phyloP scores from a whole-genome alignment of 2,888 invertebrate genomes.

The Operophtera brumata region DNA sequence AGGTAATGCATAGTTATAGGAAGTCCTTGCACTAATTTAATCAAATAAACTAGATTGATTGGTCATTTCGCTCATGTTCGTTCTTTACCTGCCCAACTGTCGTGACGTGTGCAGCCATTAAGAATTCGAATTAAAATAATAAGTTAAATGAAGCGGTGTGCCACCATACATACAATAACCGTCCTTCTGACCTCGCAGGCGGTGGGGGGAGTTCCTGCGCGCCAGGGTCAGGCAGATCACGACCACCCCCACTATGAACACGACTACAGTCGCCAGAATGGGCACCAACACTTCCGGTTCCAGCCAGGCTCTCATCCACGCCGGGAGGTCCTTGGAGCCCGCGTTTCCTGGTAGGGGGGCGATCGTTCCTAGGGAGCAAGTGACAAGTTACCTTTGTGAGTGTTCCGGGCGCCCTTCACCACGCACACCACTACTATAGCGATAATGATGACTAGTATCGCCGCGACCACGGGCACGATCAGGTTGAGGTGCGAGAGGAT shows the following conservation, averaged over 20 bases:
- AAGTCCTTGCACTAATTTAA: too few relatives aligned
- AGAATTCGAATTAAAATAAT: conserved; percentile 22
- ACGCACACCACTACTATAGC: conserved; percentile 96
- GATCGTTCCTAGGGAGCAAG: conserved; percentile 84
- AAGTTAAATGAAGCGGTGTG: conserved; percentile 63
- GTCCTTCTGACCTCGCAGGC: conserved; percentile 90
- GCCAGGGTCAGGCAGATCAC: conserved; percentile 95
- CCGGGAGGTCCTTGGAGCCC: conserved; percentile 77
- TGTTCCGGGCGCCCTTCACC: conserved; percentile 90
- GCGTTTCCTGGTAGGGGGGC: conserved; percentile 86
- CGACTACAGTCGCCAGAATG: conserved; percentile 92
- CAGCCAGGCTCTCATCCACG: conserved; percentile 93
- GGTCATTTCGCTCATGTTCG: too few relatives aligned
- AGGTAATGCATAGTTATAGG: too few relatives aligned
- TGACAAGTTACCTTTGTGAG: conserved; percentile 87
- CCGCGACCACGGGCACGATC: conserved; percentile 95
- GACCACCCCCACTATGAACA: conserved; percentile 93
- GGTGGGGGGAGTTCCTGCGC: conserved; percentile 88
- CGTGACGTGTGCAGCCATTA: neutral
- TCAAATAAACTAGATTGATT: too few relatives aligned
- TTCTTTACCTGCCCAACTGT: too few relatives aligned
- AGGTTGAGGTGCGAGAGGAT: conserved; percentile 95
- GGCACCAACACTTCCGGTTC: conserved; percentile 95
- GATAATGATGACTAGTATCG: conserved; percentile 94
- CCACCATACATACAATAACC: conserved; percentile 86